These are phyloP conservation scores for Rhagonycha lutea DNA, from an alignment of 2,888 invertebrate species.

Conservation along the genomic window DNA sequence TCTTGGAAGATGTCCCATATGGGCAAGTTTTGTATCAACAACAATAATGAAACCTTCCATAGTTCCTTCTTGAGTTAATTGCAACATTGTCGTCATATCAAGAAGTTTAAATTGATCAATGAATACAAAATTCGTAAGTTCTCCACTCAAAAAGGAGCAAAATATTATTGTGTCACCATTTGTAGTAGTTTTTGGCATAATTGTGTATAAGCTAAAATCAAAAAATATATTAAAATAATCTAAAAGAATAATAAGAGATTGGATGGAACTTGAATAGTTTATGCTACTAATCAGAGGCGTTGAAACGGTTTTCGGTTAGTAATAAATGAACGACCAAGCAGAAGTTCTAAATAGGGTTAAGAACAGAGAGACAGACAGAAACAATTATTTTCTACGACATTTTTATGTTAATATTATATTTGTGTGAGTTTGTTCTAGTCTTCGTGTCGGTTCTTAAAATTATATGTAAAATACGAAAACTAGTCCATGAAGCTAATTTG, in stretches of 20 bases:
- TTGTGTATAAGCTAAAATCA: slow-evolving; percentile 2
- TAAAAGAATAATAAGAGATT: too few relatives aligned
- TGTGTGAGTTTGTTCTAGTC: background rate
- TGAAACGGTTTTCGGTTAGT: too few relatives aligned
- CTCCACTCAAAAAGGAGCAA: slow-evolving; percentile 55
- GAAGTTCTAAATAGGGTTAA: too few relatives aligned
- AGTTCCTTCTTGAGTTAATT: slow-evolving; percentile 60
- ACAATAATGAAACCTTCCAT: slow-evolving; percentile 63
- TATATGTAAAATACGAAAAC: too few relatives aligned
- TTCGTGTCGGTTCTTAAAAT: slow-evolving; percentile 38
- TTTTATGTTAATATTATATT: too few relatives aligned
- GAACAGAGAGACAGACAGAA: too few relatives aligned
- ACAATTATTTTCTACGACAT: too few relatives aligned
- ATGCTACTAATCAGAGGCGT: too few relatives aligned
- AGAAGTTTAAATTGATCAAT: slow-evolving; percentile 57
- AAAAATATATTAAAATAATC: background rate
- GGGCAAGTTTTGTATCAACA: slow-evolving; percentile 63
- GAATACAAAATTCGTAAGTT: slow-evolving; percentile 64
- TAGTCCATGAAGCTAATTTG: too few relatives aligned
- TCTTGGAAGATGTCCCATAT: slow-evolving; percentile 64
- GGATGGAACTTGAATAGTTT: too few relatives aligned
- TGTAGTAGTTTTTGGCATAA: slow-evolving; percentile 33
- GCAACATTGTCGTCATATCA: slow-evolving; percentile 64
- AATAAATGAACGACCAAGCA: too few relatives aligned
- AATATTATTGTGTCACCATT: slow-evolving; percentile 44